Percentiles rank a stretch among this genome's conserved stretches.
phyloP scores from a whole-genome alignment of 2,797 vertebrate species.

The Graptemys geographica region DNA sequence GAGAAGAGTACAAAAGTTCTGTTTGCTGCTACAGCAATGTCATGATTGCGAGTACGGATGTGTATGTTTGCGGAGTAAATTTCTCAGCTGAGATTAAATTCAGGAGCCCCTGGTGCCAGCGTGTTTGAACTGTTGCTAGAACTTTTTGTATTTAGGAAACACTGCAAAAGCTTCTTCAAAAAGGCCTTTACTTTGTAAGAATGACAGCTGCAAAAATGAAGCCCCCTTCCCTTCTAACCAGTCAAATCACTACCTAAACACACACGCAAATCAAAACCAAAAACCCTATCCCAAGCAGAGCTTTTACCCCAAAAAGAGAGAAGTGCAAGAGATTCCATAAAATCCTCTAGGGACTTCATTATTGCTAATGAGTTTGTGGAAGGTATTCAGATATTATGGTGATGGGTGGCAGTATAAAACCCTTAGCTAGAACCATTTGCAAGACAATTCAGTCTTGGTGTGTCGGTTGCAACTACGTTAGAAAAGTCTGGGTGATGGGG shows the following conservation, averaged over 20 bases:
- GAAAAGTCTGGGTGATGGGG: not conserved
- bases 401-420: not conserved
- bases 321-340: not conserved
- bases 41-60: not conserved
- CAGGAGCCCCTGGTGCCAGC: not conserved
- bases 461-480: not conserved
- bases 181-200: not conserved
- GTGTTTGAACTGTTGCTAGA: not conserved
- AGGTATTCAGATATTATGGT: not conserved
- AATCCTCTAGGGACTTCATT: not conserved
- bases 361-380: not conserved
- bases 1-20: fast-evolving
- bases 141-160: slow-evolving; percentile 29
- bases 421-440: not conserved
- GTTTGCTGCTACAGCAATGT: fast-evolving
- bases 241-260: fast-evolving
- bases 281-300: not conserved
- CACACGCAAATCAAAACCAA: not conserved
- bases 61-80: not conserved
- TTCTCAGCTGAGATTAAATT: not conserved
- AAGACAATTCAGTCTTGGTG: not conserved
- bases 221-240: not conserved
- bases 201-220: fast-evolving
- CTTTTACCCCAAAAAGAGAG: not conserved
- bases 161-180: slow-evolving; percentile 24